Base-by-base conservation (phyloP, 2,113 vertebrate species). In the Poeciliopsis prolifica region DNA sequence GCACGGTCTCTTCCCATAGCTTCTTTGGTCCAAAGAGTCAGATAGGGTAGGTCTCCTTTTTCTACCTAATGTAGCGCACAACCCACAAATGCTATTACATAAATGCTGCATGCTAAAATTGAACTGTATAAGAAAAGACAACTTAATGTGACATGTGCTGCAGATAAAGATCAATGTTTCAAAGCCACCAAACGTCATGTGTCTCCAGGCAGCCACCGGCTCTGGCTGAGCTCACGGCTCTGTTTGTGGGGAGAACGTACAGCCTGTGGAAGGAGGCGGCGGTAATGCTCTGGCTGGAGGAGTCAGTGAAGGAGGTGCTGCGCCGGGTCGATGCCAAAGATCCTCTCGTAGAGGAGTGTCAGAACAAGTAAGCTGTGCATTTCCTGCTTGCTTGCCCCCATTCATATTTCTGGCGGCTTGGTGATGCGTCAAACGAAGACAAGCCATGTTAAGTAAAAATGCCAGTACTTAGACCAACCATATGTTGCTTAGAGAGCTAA, bases 231-330 rank as follows among this genome's bases (percentile, higher is more conserved):
- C 93, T 99, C 91, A 94, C 95, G 0, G 89, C 94, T 51, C 94
- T 99, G 33, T 99, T 97, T 54, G 92, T 98, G n/a, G 97, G 96
- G 66, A 95, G 98, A 81, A 95, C 93, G 0, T 95, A 94, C 61
- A 79, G 77, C 65, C 90, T 99, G 68, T 99, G 98, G 98, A 98
- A 96, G 87, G 97, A 99, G 35, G 92, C 95, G 0, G 86, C 92
- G 0, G 92, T 96, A 67, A 95, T 99, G 94, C 93, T 95, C 24
- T 99, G 98, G 98, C 86, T 99, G 91, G 98, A 99, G 84, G 94
- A 95, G 76, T 95, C 92, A 0, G 96, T 97, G 33, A 95, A 74
- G 0, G 93, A 94, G 76, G 97, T 97, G 48, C 77, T 99, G 62
- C 86, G 12, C 33, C 88, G 92, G 61, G 96, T 97, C 68, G 96